Conservation (phyloP, 1,140 invertebrate genomes). For the Heterodera carotae region DNA sequence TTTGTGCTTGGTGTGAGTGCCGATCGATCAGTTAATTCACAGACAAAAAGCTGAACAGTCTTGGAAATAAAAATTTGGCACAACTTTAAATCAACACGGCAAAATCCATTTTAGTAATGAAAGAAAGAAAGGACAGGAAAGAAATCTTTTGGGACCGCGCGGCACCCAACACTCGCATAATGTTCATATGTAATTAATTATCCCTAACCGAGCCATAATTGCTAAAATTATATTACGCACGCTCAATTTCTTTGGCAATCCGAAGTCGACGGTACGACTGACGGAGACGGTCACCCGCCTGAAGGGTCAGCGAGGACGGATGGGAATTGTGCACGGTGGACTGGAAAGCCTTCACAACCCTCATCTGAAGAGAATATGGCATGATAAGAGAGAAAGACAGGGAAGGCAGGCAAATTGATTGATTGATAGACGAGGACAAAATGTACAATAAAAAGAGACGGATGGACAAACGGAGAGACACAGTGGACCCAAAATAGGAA, state of each 20-base stretch:
- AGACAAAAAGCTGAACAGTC: background rate
- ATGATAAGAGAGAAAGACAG: background rate
- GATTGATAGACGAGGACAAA: background rate
- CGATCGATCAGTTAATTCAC: slow-evolving; percentile 3
- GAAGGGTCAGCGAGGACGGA: slow-evolving; percentile 48
- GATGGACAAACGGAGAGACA: slow-evolving; percentile 4
- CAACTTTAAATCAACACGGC: background rate
- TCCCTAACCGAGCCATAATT: background rate
- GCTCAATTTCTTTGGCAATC: slow-evolving; percentile 55
- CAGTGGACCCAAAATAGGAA: too few species aligned
- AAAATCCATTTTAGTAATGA: background rate
- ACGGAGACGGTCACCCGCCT: slow-evolving; percentile 50
- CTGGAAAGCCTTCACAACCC: slow-evolving; percentile 53
- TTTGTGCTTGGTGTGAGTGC: slow-evolving; percentile 16
- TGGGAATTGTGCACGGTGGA: slow-evolving; percentile 46
- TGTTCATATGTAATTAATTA: too few species aligned
- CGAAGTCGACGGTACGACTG: slow-evolving; percentile 49
- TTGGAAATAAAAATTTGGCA: slow-evolving; percentile 2
- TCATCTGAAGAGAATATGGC: slow-evolving; percentile 46
- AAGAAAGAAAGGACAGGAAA: background rate
- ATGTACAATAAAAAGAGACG: background rate
- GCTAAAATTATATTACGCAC: slow-evolving; percentile 21
- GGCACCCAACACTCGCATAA: slow-evolving; percentile 8
- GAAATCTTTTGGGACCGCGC: background rate
- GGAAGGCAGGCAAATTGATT: background rate